Conservation (phyloP, 2,113 vertebrate genomes). For the Scortum barcoo region DNA sequence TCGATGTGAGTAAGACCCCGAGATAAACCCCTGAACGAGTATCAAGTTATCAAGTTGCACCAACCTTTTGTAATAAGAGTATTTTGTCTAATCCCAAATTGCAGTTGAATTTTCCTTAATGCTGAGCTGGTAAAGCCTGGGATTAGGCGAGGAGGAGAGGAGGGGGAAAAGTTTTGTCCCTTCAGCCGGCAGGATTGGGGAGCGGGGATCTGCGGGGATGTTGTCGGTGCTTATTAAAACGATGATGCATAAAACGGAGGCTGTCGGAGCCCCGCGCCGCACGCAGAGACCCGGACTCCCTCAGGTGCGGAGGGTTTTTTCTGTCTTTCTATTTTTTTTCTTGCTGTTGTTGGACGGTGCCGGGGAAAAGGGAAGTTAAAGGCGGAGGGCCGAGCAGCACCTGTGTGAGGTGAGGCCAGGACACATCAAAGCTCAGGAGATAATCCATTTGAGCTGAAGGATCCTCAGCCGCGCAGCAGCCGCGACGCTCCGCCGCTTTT, state of each 20-base stretch:
- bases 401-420: conserved; percentile 81
- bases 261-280: conserved; percentile 60
- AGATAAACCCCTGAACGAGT: conserved; percentile 83
- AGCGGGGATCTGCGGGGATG: conserved; percentile 81
- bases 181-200: conserved; percentile 81
- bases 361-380: conserved; percentile 55
- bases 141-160: conserved; percentile 86
- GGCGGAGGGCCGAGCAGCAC: conserved; percentile 73
- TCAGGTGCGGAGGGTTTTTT: conserved; percentile 70
- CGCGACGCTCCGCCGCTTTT: conserved; percentile 40
- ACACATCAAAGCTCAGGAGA: conserved; percentile 81
- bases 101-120: conserved; percentile 91
- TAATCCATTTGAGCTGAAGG: conserved; percentile 73
- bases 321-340: no score
- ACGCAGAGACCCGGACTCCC: conserved; percentile 64
- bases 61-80: conserved; percentile 88
- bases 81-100: conserved; percentile 95
- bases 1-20: conserved; percentile 80
- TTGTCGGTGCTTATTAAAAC: conserved; percentile 85
- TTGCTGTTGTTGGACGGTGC: conserved; percentile 53
- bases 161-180: conserved; percentile 84
- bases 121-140: conserved; percentile 91
- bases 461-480: conserved; percentile 64
- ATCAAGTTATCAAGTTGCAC: conserved; percentile 89
- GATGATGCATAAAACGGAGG: conserved; percentile 82